Evolutionary conservation across 2,888 invertebrate genomes (phyloP), one percentile per base, ranked within the genome.

Genomic region (Masnerella sp.): DNA sequence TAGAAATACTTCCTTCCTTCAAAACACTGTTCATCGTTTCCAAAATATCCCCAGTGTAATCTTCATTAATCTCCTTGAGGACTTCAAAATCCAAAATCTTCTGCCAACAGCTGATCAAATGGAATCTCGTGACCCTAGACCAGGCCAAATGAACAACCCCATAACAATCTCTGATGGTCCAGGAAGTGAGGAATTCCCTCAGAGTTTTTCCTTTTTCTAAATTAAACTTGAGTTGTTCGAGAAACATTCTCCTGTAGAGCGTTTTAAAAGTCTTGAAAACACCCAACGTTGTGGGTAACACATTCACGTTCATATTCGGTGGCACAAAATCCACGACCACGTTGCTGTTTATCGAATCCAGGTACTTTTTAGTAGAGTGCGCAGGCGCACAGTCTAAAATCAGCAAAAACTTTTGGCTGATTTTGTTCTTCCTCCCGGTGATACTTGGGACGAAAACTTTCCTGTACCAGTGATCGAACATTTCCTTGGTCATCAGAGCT

Each of bases 401-500:
- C 0, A 51, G 25, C 25, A 51, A 11, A 15, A 51, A 5, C 4
- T 11, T 14, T 2, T 36, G 8, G 2, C n/a, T 8, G 5, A 20
- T 42, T 15, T 4, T 15, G 5, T n/a, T 32, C 5, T 20, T 42
- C 12, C 40, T 49, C 5, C 42, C n/a, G 3, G 11, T 51, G 11
- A 42, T 17, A 1, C 1, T 9, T 1, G 62, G 49, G 9, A 51
- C 32, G n/a, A 62, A 62, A 11, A 51, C 11, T 1, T 14, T 42
- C 7, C n/a, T 8, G 25, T 15, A 62, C 62, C 62, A 62, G 11
- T 14, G 7, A 1, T 62, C 42, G 8, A 62, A 62, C 12, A 62
- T 9, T 30, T 62, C 51, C 14, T 42, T 40, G 1, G 62, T 62
- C 62, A 61, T 61, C 38, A 17, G 40, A 3, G 61, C 49, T 11